These are phyloP conservation scores for Aspidiotus destructor DNA, from an alignment of 2,888 invertebrate genomes.

Conservation along the genomic window DNA sequence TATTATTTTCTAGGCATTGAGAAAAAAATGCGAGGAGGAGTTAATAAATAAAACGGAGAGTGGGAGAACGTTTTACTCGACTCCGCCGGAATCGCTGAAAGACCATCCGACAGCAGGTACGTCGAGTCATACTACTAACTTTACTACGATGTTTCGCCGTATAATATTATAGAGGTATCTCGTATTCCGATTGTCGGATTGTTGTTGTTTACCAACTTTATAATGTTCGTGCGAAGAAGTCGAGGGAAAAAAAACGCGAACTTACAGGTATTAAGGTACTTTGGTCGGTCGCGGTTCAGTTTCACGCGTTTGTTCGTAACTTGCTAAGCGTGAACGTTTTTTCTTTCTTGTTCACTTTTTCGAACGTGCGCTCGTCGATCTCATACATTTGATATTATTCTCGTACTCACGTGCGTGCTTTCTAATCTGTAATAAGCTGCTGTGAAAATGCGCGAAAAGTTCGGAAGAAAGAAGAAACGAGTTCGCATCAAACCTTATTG, in stretches of 20 bases:
- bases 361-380: neutral
- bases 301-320: too few species aligned
- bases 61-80: constrained; percentile 43
- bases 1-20: constrained; percentile 23
- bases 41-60: constrained; percentile 41
- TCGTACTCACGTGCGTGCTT: neutral
- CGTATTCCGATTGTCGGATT: neutral
- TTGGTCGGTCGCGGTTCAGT: too few species aligned
- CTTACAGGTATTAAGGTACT: too few species aligned
- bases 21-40: constrained; percentile 32
- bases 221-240: too few species aligned
- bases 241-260: too few species aligned
- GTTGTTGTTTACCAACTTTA: neutral
- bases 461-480: neutral
- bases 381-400: neutral
- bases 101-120: constrained; percentile 36
- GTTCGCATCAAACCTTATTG: neutral
- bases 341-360: neutral
- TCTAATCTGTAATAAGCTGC: neutral
- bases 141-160: neutral
- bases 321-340: neutral
- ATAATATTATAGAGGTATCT: neutral
- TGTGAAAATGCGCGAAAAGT: constrained; percentile 1
- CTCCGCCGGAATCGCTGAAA: constrained; percentile 44
- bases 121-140: neutral